Evolutionary conservation across 2,888 invertebrate species (phyloP).

Genomic region (Drosophila planitibia): DNA sequence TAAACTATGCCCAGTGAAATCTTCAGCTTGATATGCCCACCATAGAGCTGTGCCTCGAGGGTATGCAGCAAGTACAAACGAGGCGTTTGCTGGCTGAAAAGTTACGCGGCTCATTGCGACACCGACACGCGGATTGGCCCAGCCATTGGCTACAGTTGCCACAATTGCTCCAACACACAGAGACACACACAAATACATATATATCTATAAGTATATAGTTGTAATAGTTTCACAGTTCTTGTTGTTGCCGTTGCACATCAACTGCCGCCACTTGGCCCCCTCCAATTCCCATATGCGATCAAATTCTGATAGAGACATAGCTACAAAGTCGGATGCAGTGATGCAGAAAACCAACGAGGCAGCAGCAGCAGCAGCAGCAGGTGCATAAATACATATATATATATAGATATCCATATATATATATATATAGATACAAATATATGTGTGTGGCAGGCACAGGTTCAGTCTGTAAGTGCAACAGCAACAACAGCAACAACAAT

Average conservation of each 20-base stretch:
- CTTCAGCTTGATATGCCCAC: neutral
- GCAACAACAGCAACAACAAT: slow-evolving; percentile 24
- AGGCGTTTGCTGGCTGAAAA: slow-evolving; percentile 50
- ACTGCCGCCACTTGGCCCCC: slow-evolving; percentile 37
- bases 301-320: slow-evolving; percentile 78
- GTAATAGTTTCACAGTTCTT: slow-evolving; percentile 38
- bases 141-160: slow-evolving; percentile 43
- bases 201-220: slow-evolving; percentile 13
- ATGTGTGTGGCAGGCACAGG: slow-evolving; percentile 28
- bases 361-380: slow-evolving; percentile 44
- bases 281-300: slow-evolving; percentile 28
- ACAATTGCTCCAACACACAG: slow-evolving; percentile 3
- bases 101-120: slow-evolving; percentile 70
- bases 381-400: slow-evolving; percentile 39
- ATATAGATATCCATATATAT: neutral
- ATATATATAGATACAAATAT: neutral
- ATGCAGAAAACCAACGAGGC: slow-evolving; percentile 68
- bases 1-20: neutral
- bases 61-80: slow-evolving; percentile 35
- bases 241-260: slow-evolving; percentile 55
- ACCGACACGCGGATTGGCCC: slow-evolving; percentile 50
- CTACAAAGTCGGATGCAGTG: slow-evolving; percentile 59
- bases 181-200: neutral
- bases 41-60: neutral
- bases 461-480: slow-evolving; percentile 31